Base-by-base conservation (phyloP, 2,113 vertebrate genomes). In the Beaufortia kweichowensis region DNA sequence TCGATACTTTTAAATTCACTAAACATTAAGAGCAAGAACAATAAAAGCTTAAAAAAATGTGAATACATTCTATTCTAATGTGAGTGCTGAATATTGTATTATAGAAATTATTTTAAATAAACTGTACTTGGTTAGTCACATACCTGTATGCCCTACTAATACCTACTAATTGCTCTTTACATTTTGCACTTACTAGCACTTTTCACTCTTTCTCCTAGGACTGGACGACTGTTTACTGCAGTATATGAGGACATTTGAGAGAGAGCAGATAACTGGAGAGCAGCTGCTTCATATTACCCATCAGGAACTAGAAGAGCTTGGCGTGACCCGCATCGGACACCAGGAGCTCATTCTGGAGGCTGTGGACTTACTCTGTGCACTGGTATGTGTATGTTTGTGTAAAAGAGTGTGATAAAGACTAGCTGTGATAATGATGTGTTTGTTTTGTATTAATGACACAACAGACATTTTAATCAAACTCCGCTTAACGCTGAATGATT, bases 261-360 rank as follows among this genome's bases (percentile, higher is more conserved):
- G 88, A 9, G 91, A 93, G 77, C 88, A 90, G 86, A 92, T 94
- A 85, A 92, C 79, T 0, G 93, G 92, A 0, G 91, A 94, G n/a
- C 92, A 89, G 80, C 81, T 95, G 73, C 83, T 94, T 2, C 91
- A 90, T 85, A 93, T 94, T 79, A 94, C 93, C 2, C 88, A 90
- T 35, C 90, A 94, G 80, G 90, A 91, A 78, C 93, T 95, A 56
- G 90, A 90, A 81, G 92, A 93, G 72, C 84, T 94, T 61, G 91
- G 92, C 5, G 90, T 94, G 81, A 91, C 88, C 11, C 86, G 69
- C 10, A 85, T 83, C 33, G 81, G 81, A 75, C 83, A 85, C 79
- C 83, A 85, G 81, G 83, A 85, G 63, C 83, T 85, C 72, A 85
- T 85, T 79, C 79, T 85, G 63, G 83, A 85, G 74, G 83, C 83